A percentile compares a stretch with the other conserved stretches of the same genome.
Evolutionary conservation across 2,888 invertebrate genomes (phyloP).

Genomic region (Lathronympha strigana): DNA sequence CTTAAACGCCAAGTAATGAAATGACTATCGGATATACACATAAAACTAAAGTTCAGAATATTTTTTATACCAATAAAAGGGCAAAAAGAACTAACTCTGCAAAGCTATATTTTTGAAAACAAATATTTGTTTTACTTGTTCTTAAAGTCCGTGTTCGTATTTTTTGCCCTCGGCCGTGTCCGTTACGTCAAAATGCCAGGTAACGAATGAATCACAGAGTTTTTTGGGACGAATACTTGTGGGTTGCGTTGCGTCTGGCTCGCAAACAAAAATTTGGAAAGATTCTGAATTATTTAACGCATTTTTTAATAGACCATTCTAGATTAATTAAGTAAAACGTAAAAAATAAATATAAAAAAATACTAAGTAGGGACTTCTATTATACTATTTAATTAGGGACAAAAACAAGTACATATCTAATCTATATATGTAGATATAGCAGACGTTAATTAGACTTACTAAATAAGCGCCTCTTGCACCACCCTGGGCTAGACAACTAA

Average conservation of each 20-base stretch:
- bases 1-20: background rate
- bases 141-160: conserved; percentile 3
- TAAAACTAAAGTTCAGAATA: background rate
- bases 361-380: no score
- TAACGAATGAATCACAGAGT: conserved; percentile 24
- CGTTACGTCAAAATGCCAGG: conserved; percentile 25
- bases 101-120: conserved; percentile 11
- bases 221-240: conserved; percentile 21
- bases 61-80: conserved; percentile 1
- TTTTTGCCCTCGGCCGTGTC: conserved; percentile 19
- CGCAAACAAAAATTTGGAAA: conserved; percentile 12
- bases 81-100: background rate
- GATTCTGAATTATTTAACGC: background rate
- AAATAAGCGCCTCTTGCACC: no score
- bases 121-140: conserved; percentile 25
- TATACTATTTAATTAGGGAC: no score
- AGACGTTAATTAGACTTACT: no score
- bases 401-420: no score
- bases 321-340: background rate
- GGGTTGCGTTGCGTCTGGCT: conserved; percentile 4
- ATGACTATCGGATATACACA: background rate
- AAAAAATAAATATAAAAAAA: no score
- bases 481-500: no score
- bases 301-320: background rate
- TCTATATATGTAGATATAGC: no score